phyloP scores from a whole-genome alignment of 2,797 vertebrate species.

The Notolabrus celidotus region DNA sequence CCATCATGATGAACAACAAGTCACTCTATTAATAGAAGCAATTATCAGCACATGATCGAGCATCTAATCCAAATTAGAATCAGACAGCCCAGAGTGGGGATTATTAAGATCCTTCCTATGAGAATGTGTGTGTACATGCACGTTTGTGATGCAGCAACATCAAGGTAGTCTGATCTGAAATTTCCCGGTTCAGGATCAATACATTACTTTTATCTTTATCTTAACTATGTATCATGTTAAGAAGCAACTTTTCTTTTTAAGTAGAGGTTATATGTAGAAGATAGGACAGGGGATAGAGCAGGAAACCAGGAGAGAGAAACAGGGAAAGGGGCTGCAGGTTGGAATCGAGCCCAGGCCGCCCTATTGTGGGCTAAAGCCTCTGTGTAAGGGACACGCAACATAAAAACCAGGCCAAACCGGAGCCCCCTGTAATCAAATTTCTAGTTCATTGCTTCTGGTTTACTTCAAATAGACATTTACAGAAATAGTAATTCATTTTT shows the following conservation, averaged over 20 bases:
- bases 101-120: slow-evolving; percentile 24
- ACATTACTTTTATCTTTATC: no score
- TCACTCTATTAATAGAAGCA: slow-evolving; percentile 70
- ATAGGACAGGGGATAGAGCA: no score
- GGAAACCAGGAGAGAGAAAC: no score
- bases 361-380: no score
- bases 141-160: neutral
- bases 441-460: neutral
- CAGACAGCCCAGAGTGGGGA: slow-evolving; percentile 13
- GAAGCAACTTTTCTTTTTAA: neutral
- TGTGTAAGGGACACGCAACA: no score
- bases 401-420: no score
- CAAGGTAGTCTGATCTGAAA: neutral
- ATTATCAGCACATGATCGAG: slow-evolving; percentile 50
- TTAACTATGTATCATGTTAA: neutral
- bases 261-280: no score
- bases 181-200: neutral
- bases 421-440: no score
- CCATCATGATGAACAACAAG: slow-evolving; percentile 63
- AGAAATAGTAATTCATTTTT: neutral
- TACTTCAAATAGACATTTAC: neutral
- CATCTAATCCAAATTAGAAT: slow-evolving; percentile 54
- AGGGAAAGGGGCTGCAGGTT: no score
- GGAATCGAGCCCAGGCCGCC: no score
- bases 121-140: slow-evolving; percentile 2